These are phyloP conservation scores for Perca schrenkii DNA, from an alignment of 2,113 vertebrate species.

Conservation along the genomic window DNA sequence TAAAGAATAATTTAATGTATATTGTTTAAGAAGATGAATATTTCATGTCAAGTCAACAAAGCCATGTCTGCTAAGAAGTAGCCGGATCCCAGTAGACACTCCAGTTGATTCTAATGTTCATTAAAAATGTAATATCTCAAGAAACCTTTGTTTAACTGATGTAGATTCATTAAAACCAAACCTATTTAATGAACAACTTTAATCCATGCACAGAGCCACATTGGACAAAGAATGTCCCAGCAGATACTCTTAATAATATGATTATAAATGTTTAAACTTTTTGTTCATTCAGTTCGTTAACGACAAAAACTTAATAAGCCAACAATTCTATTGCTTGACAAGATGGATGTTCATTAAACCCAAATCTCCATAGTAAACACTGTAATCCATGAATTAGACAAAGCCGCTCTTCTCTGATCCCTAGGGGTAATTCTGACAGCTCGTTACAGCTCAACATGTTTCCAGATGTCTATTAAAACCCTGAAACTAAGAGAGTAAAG, in stretches of 20 bases:
- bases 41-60: neutral
- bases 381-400: constrained; percentile 69
- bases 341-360: constrained; percentile 64
- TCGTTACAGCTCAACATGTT: constrained; percentile 62
- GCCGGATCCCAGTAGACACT: neutral
- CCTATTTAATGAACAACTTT: constrained; percentile 27
- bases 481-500: constrained; percentile 6
- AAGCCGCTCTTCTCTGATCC: constrained; percentile 54
- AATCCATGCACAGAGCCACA: constrained; percentile 42
- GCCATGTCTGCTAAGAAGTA: constrained; percentile 1
- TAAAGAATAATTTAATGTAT: neutral
- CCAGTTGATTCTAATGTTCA: neutral
- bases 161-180: constrained; percentile 36
- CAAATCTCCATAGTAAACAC: constrained; percentile 69
- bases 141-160: constrained; percentile 37
- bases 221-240: constrained; percentile 47
- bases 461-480: constrained; percentile 51
- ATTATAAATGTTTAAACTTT: neutral
- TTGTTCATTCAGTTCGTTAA: constrained; percentile 51
- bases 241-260: constrained; percentile 37
- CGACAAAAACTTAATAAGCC: constrained; percentile 47
- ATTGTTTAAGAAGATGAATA: neutral
- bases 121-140: neutral
- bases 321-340: constrained; percentile 40
- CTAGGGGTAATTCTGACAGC: constrained; percentile 53